Evolutionary conservation across 2,797 vertebrate genomes (phyloP).

Genomic region (Eulemur albifrons): DNA sequence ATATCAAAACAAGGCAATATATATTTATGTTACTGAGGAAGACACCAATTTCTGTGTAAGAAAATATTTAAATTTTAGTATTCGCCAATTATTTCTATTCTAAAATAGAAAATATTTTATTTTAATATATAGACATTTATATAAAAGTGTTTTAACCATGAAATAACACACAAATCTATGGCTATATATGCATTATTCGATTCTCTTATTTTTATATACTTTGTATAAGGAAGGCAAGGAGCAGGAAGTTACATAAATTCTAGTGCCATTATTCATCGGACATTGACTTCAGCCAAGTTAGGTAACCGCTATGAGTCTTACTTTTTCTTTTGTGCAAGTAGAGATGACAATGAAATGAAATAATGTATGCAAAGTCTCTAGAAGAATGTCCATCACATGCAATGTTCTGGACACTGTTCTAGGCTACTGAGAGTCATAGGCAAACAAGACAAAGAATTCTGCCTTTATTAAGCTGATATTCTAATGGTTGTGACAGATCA

Average conservation of each 20-base stretch:
- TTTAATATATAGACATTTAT: background rate
- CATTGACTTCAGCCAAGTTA: background rate
- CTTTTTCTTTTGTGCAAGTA: background rate
- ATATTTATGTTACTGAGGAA: background rate
- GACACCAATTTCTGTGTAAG: background rate
- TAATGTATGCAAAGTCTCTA: background rate
- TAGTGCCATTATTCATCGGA: background rate
- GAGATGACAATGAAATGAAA: conserved; percentile 8
- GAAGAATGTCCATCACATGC: background rate
- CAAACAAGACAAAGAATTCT: background rate
- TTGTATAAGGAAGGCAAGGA: background rate
- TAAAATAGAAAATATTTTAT: conserved; percentile 27
- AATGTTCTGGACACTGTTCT: background rate
- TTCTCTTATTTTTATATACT: background rate
- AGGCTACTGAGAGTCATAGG: background rate
- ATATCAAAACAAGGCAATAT: conserved; percentile 1
- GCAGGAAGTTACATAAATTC: background rate
- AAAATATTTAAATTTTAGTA: conserved; percentile 9
- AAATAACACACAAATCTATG: background rate
- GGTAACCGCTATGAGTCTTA: background rate
- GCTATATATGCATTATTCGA: background rate
- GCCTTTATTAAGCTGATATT: background rate
- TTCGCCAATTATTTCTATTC: background rate
- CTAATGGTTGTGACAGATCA: background rate
- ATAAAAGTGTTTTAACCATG: background rate